phyloP scores from a whole-genome alignment of 2,797 vertebrate species.

The Champsocephalus esox region DNA sequence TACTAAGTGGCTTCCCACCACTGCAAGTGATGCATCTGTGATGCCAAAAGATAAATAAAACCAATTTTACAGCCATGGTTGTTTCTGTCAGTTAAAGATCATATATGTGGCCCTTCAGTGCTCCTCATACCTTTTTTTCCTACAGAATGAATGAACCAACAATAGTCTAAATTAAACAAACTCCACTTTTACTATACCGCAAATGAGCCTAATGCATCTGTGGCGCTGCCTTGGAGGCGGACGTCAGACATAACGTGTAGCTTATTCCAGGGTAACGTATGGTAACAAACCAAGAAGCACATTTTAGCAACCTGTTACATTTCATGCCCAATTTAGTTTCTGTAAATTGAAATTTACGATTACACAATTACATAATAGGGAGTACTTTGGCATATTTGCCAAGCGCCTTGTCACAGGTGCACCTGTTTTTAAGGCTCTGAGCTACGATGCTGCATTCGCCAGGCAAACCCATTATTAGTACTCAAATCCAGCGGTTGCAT shows the following conservation, averaged over 20 bases:
- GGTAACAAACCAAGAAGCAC: slow-evolving; percentile 34
- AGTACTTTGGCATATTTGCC: slow-evolving; percentile 51
- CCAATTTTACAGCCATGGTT: slow-evolving; percentile 11
- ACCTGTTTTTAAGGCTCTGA: slow-evolving; percentile 60
- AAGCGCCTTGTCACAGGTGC: slow-evolving; percentile 57
- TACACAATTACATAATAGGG: slow-evolving; percentile 50
- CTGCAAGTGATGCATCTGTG: background rate
- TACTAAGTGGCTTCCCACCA: too few species aligned
- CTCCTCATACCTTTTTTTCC: background rate
- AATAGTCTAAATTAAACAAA: slow-evolving; percentile 34
- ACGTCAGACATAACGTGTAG: background rate
- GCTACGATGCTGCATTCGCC: slow-evolving; percentile 33
- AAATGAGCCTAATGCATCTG: slow-evolving; percentile 19
- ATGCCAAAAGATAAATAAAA: slow-evolving; percentile 25
- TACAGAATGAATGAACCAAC: slow-evolving; percentile 12
- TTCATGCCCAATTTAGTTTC: slow-evolving; percentile 64
- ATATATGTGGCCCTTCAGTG: slow-evolving; percentile 62
- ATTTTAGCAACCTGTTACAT: slow-evolving; percentile 64
- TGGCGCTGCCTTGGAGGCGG: background rate
- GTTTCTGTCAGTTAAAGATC: slow-evolving; percentile 27
- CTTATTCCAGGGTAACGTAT: slow-evolving; percentile 36
- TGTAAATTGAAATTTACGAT: slow-evolving; percentile 67
- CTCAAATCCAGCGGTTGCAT: slow-evolving; percentile 64
- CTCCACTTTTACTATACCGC: slow-evolving; percentile 1
- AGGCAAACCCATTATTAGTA: slow-evolving; percentile 65